phyloP scores from a whole-genome alignment of 2,888 invertebrate species.

The Erebia ligea region DNA sequence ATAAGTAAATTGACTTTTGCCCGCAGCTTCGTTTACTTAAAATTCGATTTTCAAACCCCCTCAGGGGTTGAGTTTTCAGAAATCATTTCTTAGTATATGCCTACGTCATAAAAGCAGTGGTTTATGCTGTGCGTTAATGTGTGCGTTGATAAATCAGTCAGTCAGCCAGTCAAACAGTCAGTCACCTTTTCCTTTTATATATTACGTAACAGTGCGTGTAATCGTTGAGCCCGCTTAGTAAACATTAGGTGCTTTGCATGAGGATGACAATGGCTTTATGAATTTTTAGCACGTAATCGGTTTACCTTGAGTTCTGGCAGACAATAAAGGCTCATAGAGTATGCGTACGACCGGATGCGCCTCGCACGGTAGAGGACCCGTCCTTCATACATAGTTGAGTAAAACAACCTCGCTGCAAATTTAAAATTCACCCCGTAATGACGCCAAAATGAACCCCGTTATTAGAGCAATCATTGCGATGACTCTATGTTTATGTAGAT shows the following conservation, averaged over 20 bases:
- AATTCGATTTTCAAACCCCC: too few relatives aligned
- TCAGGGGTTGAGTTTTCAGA: too few relatives aligned
- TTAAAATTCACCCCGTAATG: conserved; percentile 78
- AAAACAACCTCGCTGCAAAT: conserved; percentile 63
- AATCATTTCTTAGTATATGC: too few relatives aligned
- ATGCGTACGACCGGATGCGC: conserved; percentile 70
- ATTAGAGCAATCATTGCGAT: conserved; percentile 65
- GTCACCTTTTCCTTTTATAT: too few relatives aligned
- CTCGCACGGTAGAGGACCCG: conserved; percentile 54
- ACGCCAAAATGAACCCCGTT: conserved; percentile 63
- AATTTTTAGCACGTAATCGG: conserved; percentile 77
- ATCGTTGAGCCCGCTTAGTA: conserved; percentile 60
- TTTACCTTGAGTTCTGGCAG: conserved; percentile 69
- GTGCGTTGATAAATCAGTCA: too few relatives aligned
- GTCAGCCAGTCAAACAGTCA: too few relatives aligned
- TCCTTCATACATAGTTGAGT: conserved; percentile 79
- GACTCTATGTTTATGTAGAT: conserved; percentile 42
- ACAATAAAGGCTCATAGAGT: conserved; percentile 67
- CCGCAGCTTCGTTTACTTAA: too few relatives aligned
- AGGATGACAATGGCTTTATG: conserved; percentile 71
- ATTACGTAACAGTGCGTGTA: conserved; percentile 45
- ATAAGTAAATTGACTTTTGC: too few relatives aligned
- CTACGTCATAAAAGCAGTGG: too few relatives aligned
- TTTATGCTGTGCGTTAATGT: too few relatives aligned
- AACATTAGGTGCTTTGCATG: conserved; percentile 57